Percentiles rank a stretch among this genome's conserved stretches.
phyloP scores from a whole-genome alignment of 2,797 vertebrate species.

The Menidia menidia region DNA sequence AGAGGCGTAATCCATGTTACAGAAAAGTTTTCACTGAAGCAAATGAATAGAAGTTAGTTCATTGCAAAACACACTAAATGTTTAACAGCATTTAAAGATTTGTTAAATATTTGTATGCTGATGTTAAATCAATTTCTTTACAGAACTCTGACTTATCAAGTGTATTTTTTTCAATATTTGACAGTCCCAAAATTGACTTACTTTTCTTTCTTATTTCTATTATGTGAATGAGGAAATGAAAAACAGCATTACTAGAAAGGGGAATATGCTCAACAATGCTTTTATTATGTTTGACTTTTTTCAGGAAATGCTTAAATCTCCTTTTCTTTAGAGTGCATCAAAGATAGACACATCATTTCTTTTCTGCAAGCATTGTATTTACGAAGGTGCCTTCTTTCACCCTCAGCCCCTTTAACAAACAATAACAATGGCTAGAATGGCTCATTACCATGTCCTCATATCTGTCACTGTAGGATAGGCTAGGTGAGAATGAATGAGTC shows the following conservation, averaged over 20 bases:
- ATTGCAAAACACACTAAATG: neutral
- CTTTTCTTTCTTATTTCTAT: too few species aligned
- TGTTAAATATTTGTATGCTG: neutral
- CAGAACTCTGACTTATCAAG: neutral
- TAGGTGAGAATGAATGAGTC: slow-evolving; percentile 16
- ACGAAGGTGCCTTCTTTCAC: neutral
- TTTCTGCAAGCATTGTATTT: neutral
- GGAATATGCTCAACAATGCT: neutral
- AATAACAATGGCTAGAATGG: slow-evolving; percentile 21
- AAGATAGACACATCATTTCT: neutral
- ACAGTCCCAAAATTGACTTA: too few species aligned
- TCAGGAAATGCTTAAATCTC: neutral
- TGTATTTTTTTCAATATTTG: neutral
- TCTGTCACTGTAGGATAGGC: neutral
- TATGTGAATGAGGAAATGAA: neutral
- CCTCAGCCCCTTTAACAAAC: neutral
- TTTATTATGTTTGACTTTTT: neutral
- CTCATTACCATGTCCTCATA: slow-evolving; percentile 8
- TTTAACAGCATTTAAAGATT: neutral
- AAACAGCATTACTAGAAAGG: neutral
- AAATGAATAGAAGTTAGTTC: slow-evolving; percentile 5
- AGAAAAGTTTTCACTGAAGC: slow-evolving; percentile 20
- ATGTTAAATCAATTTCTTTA: neutral
- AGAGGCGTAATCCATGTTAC: slow-evolving; percentile 10
- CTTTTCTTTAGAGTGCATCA: neutral